Evolutionary conservation across 2,888 invertebrate species (phyloP), one percentile per base, ranked within the genome.

Genomic region (Brachypterus glaber): DNA sequence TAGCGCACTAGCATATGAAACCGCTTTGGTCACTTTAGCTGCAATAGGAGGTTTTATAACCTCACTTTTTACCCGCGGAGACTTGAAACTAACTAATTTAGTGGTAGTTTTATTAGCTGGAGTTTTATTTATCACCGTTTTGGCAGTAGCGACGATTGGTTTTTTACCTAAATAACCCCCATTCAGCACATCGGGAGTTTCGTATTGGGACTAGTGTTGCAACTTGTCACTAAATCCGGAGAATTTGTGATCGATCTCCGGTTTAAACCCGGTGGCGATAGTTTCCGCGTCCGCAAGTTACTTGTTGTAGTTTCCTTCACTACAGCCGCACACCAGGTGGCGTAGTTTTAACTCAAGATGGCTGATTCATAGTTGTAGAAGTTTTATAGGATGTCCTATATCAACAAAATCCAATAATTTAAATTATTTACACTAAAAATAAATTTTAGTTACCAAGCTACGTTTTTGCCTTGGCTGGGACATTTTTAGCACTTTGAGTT

Each of bases 191-290:
- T 76, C 77, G 0, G 77, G 76, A 0, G 78, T 60, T 79, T 78
- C 1, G 68, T 62, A 13, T 66, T 67, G 35, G 71, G 69, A 9
- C 62, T 57, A 17, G 70, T 51, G 30, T 49, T 74, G 55, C 82
- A 82, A 53, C 82, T 82, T 0, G 80, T 79, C 3, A 82, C 82
- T 17, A 83, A 61, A 56, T 83, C 82, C 0, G 82, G 82, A 58
- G 80, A 81, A 52, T 81, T 82, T 21, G 59, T 41, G 52, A 54
- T 52, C 3, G 56, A 53, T 35, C 61, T 65, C 3, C 64, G 52
- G 13, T 50, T 45, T 41, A 46, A 47, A 17, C 48, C 40, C 2
- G 49, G 54, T 1, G 62, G 54, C 13, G 64, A 63, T 2, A 63
- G 53, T 44, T 59, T 62, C 27, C 60, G 50, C 3, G 56, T 70